Percentiles rank a stretch among this genome's conserved stretches.
phyloP scores from a whole-genome alignment of 2,888 invertebrate genomes.

The Branchipolynoe longqiensis region DNA sequence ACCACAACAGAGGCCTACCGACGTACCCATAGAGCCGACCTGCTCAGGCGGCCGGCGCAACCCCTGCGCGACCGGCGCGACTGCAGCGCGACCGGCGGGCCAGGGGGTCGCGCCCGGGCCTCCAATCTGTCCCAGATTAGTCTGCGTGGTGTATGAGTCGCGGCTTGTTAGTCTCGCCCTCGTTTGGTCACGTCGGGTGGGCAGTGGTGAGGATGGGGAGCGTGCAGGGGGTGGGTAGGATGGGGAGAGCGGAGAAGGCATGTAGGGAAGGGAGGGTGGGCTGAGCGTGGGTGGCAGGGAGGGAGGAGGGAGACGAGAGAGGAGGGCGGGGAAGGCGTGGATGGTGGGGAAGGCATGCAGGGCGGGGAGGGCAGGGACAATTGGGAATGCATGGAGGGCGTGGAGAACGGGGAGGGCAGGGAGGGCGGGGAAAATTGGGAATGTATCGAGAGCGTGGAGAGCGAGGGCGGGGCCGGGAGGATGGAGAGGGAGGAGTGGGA shows the following conservation, averaged over 20 bases:
- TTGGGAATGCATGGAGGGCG: not conserved
- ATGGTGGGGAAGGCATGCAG: not conserved
- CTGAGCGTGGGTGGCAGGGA: not conserved
- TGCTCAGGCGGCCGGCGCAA: not conserved
- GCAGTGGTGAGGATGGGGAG: not conserved
- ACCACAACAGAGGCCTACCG: no score
- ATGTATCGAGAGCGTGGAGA: not conserved
- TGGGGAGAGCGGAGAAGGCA: not conserved
- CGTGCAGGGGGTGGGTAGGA: not conserved
- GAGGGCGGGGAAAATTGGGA: not conserved
- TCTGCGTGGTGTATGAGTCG: constrained; percentile 48
- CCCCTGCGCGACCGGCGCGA: not conserved
- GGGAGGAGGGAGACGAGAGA: not conserved
- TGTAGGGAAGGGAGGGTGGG: not conserved
- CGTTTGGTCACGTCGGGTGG: not conserved
- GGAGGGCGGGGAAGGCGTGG: not conserved
- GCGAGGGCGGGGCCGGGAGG: not conserved
- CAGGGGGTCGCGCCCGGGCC: not conserved
- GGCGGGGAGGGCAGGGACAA: not conserved
- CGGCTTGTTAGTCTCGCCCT: constrained; percentile 31
- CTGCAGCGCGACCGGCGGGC: not conserved
- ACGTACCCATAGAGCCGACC: no score
- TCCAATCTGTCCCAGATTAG: constrained; percentile 40
- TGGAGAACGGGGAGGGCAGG: not conserved
- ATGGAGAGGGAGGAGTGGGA: not conserved